Evolutionary conservation across 1,140 invertebrate genomes (phyloP), one percentile per base, ranked within the genome.

Genomic region (Coenobita brevimanus): DNA sequence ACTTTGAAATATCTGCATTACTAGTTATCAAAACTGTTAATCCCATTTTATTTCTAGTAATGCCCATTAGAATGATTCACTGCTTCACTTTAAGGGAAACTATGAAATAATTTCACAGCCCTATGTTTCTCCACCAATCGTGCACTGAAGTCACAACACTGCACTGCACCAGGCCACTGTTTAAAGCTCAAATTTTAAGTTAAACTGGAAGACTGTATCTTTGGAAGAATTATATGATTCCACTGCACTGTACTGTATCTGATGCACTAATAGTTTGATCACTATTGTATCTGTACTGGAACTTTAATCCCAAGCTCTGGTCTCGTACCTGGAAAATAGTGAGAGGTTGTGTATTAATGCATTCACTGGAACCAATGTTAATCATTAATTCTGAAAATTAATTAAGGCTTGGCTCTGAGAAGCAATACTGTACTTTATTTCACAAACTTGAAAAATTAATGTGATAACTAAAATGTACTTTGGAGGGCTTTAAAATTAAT

Each of bases 101-200:
- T 43, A 43, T 76, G 27, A 24, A 41, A 24, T 46, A n/a, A 8
- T 43, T 43, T 41, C 73, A 41, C 73, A 3, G 46, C 27, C 15
- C 41, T 41, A n/a, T 8, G 6, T 73, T 41, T 76, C 46, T 24
- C 41, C 6, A 76, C 46, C 6, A 76, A 21, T 46, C 73, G 24
- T 43, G 38, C 73, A 6, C 41, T 8, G 2, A 15, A 43, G 24
- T 50, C 73, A 76, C 73, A 15, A 50, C 46, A 84, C 33, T 54
- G 71, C 82, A 85, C 82, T 85, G 54, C 82, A 62, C 69, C 73
- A 85, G n/a, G 13, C 78, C 78, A 60, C 60, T 64, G 30, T 64
- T 64, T 60, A 81, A 81, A 64, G 36, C 36, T 81, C 27, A 64
- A 64, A 64, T 3, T 24, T 76, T 10, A 27, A 43, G 38, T 62